A percentile compares a stretch with the other conserved stretches of the same genome.
Evolutionary conservation across 2,113 vertebrate genomes (phyloP).

Genomic region (Irena cyanogastra): DNA sequence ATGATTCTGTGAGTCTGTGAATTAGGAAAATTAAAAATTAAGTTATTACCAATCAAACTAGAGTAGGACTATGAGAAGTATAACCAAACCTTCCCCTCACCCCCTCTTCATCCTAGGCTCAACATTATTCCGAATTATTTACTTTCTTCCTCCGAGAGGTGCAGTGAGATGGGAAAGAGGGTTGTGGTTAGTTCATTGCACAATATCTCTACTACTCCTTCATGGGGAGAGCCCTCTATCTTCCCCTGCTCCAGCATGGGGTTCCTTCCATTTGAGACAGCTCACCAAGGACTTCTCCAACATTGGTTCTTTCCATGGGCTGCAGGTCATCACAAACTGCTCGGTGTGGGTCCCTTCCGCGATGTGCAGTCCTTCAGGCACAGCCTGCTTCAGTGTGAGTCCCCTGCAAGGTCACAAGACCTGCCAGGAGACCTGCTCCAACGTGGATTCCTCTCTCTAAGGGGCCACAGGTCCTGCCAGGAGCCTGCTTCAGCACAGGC

Average conservation of each 20-base stretch:
- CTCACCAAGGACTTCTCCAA: rapidly evolving
- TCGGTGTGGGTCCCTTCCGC: background rate
- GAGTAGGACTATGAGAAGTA: background rate
- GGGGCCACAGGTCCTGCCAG: background rate
- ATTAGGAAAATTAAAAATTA: background rate
- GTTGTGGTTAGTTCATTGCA: rapidly evolving
- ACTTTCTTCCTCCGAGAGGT: background rate
- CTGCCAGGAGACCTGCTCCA: background rate
- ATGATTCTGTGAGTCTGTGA: background rate
- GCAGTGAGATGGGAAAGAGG: rapidly evolving
- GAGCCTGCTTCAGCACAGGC: background rate
- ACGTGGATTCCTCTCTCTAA: background rate
- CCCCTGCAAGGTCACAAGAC: too few species aligned
- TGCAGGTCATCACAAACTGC: background rate
- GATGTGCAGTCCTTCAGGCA: background rate
- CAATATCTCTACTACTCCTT: background rate
- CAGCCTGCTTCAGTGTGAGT: too few species aligned
- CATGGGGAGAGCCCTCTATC: too few species aligned
- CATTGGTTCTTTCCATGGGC: background rate
- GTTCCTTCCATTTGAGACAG: background rate
- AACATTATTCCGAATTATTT: background rate
- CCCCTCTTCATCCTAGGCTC: background rate
- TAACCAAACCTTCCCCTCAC: background rate
- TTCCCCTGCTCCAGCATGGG: background rate
- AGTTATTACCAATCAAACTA: background rate